Percentiles rank a stretch among this genome's conserved stretches.
Conservation (phyloP, 2,888 invertebrate species). For the Lamellibrachia satsuma region DNA sequence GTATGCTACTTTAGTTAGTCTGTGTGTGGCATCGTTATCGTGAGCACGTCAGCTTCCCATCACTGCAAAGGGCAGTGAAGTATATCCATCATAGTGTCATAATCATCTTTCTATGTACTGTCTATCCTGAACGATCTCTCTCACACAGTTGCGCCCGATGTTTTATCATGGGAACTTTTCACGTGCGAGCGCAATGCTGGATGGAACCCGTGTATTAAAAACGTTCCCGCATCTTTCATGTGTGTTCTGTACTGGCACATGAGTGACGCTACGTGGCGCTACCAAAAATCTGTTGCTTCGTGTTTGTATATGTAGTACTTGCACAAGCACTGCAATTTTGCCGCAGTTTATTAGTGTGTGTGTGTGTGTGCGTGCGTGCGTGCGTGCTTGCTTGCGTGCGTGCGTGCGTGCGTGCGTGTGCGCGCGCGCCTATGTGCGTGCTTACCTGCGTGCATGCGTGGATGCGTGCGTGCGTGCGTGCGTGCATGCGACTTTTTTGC, state of each 20-base stretch:
- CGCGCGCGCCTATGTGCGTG: not conserved
- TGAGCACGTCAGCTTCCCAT: not conserved
- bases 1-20: not conserved
- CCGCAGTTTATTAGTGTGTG: not conserved
- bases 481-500: not conserved
- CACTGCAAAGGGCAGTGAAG: not conserved
- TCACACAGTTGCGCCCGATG: not conserved
- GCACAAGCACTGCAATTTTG: no score
- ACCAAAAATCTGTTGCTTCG: not conserved
- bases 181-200: not conserved
- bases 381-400: not conserved
- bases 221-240: not conserved
- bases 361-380: not conserved
- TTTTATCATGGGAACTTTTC: not conserved
- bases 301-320: not conserved
- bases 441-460: not conserved
- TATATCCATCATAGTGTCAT: not conserved
- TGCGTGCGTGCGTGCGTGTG: not conserved
- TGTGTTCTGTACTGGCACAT: not conserved
- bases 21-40: slow-evolving; percentile 12
- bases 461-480: not conserved
- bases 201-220: not conserved
- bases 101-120: not conserved
- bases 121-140: not conserved
- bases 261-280: not conserved